Base-by-base conservation (phyloP, 2,888 invertebrate species). In the Tanytarsus gracilentus region DNA sequence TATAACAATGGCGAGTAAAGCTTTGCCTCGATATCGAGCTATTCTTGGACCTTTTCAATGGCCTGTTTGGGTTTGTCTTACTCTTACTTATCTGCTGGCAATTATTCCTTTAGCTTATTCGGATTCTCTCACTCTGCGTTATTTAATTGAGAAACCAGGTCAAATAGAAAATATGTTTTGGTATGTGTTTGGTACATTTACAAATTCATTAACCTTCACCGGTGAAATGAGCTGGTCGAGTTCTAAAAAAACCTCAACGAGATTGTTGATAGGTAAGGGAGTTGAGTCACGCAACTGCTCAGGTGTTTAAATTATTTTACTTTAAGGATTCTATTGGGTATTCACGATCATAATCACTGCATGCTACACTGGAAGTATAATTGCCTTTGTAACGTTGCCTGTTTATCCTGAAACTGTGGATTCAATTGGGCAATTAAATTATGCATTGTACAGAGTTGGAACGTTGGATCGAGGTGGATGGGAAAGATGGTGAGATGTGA, bases 181-280 rank as follows among this genome's bases (percentile, higher is more conserved):
- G 88, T 88, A 87, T 68, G 86, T 89, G 60, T 89, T 88, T 66
- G 88, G 88, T 4, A 88, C 88, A 44, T 89, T 88, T 68, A 89
- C 89, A 0, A 89, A 89, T 67, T 83, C 85, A 65, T 86, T 89
- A 66, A 83, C 84, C 0, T 85, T 85, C 66, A 72, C 76, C 39
- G 84, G 85, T 0, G 78, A 78, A 67, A 79, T 81, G 65, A 84
- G 86, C 9, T 88, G 85, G 86, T 81, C 80, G 64, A 82, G 77
- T 68, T 81, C 83, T 2, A 78, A 77, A 50, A 86, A 85, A 69
- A 71, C 80, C 21, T 83, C 87, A 0, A 87, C 86, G 0, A 77
- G 86, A 63, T 67, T 88, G 8, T 72, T 88, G 11, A 83, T 88
- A 63, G 88, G 88, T 84, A 75, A 68, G 71, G 63, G 3, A n/a